Evolutionary conservation across 2,797 vertebrate genomes (phyloP), one percentile per base, ranked within the genome.

Genomic region (Geotrypetes seraphini): DNA sequence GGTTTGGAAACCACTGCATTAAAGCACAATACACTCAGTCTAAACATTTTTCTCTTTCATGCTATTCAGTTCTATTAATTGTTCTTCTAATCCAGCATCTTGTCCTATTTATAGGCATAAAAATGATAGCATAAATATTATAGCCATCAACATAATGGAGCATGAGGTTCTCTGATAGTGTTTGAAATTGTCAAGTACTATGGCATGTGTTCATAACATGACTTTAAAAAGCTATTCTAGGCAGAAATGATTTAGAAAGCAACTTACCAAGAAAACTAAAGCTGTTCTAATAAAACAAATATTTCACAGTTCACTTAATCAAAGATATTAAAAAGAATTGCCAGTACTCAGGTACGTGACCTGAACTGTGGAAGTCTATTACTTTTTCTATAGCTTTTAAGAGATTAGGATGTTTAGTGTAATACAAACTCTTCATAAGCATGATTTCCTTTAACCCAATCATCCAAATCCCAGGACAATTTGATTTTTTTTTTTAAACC

Each of bases 281-380:
- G 57, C 56, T 68, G 52, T 66, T 66, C 63, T 66, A 71, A 71
- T 72, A 78, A 74, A 75, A 69, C 60, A 69, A 76, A 69, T 75
- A 81, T 70, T 78, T 75, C 69, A 70, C 73, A 77, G 65, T 71
- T 81, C 72, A 77, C 75, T 79, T 75, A 58, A 69, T 68, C 53
- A 66, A 65, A 73, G 66, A 70, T 71, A 75, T 60, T 75, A 75
- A 75, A 76, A 71, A 73, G 67, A 65, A 69, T 71, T 71, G 66
- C 53, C 49, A 53, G 64, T 63, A 66, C 66, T 63, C 63, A 46
- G 66, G 53, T 73, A 69, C 28, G 46, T 74, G 69, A 74, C 63
- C 60, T 66, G 62, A 56, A 71, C 64, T 58, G 53, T 50, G 67
- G 54, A 61, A 51, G 18, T 57, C 60, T 63, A 65, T 63, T 65